These are phyloP conservation scores for Heteromurus nitidus DNA, from an alignment of 2,888 invertebrate species.

Conservation along the genomic window DNA sequence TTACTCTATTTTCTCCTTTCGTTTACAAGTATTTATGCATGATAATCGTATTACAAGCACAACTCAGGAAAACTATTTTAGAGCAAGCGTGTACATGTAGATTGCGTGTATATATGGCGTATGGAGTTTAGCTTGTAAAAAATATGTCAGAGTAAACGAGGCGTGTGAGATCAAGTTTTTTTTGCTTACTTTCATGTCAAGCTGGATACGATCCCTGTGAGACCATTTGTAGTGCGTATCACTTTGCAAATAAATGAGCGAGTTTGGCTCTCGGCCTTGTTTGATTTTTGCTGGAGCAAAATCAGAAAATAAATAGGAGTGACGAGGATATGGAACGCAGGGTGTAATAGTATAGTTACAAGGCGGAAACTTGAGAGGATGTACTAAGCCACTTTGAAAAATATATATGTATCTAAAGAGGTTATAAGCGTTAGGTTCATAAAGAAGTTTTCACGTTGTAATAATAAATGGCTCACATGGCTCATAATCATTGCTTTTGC, in stretches of 20 bases:
- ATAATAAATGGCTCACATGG: slow-evolving; percentile 3
- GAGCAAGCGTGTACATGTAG: too few relatives aligned
- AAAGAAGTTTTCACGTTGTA: slow-evolving; percentile 40
- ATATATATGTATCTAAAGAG: slow-evolving; percentile 7
- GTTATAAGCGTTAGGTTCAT: slow-evolving; percentile 26
- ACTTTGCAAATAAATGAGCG: slow-evolving; percentile 55
- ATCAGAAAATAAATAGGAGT: background rate
- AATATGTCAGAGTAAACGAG: background rate
- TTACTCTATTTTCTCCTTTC: slow-evolving; percentile 10
- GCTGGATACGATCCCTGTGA: slow-evolving; percentile 38
- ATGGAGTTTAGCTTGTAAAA: background rate
- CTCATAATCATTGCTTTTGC: background rate
- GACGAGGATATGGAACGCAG: background rate
- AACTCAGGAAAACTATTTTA: background rate
- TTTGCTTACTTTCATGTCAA: slow-evolving; percentile 9
- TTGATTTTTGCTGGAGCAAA: slow-evolving; percentile 29
- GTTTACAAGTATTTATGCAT: slow-evolving; percentile 22
- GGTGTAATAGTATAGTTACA: background rate
- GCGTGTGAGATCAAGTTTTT: slow-evolving; percentile 15
- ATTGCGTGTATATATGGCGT: too few relatives aligned
- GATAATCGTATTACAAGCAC: slow-evolving; percentile 13
- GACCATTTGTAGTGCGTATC: slow-evolving; percentile 49
- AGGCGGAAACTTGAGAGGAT: background rate
- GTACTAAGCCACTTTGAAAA: background rate
- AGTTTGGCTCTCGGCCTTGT: slow-evolving; percentile 43